Evolutionary conservation across 2,797 vertebrate species (phyloP), one percentile per base, ranked within the genome.

Genomic region (Trichosurus vulpecula): DNA sequence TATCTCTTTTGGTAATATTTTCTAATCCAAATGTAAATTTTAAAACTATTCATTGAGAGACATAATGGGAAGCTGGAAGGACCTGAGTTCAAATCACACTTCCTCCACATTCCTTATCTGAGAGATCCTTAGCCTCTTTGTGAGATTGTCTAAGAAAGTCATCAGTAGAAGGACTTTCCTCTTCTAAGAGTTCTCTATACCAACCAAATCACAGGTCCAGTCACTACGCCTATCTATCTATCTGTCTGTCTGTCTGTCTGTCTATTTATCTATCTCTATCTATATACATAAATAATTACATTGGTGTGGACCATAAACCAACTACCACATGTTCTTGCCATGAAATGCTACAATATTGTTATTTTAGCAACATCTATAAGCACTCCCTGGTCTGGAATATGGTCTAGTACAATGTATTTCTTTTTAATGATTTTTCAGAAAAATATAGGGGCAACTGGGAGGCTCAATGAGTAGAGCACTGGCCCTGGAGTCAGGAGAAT

Each of bases 351-450:
- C 55, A 95, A 66, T 12, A 22, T 31, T 57, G 54, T 91, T 95
- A 53, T 35, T 91, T 30, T 57, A 93, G 81, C 14, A 93, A 54
- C 53, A 93, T 94, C 91, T 87, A 91, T 56, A 91, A 94, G 81
- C 52, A 93, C 90, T 90, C 51, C 41, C 22, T 74, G 81, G 16
- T 25, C 74, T 81, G 22, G 41, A 81, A 81, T 81, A 22, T 47
- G 41, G 41, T 47, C 81, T 95, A 27, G 93, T 19, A 92, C 92
- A 54, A 95, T 92, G 11, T 47, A 53, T 66, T 97, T 93, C 74
- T 95, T 96, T 93, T 94, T 93, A 53, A 54, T 91, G 92, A 51
- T 91, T 22, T 95, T 12, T 52, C n/a, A n/a, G n/a, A n/a, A n/a
- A n/a, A n/a, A n/a, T n/a, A n/a, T n/a, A n/a, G n/a, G n/a, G n/a